phyloP scores from a whole-genome alignment of 2,113 vertebrate species.

The human (Homo sapiens) region GRCh38 chr4:125217001-125217500 shows the following conservation, averaged over 20 bases:
- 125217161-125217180: background rate
- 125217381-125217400: background rate
- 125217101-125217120: background rate
- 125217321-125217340: background rate
- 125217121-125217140: background rate
- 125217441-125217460: accelerated
- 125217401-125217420: background rate
- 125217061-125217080: background rate
- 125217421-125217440: accelerated
- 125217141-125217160: background rate
- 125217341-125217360: background rate
- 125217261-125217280: background rate
- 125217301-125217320: background rate
- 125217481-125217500: background rate
- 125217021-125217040: too few species aligned
- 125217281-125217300: background rate
- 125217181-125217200: background rate
- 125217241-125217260: background rate
- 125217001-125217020: background rate
- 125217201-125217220: background rate
- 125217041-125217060: too few species aligned
- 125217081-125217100: background rate
- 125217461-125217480: background rate
- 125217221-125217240: background rate
- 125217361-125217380: background rate